Conservation (phyloP, 2,888 invertebrate genomes). For the Dynastes tityus region DNA sequence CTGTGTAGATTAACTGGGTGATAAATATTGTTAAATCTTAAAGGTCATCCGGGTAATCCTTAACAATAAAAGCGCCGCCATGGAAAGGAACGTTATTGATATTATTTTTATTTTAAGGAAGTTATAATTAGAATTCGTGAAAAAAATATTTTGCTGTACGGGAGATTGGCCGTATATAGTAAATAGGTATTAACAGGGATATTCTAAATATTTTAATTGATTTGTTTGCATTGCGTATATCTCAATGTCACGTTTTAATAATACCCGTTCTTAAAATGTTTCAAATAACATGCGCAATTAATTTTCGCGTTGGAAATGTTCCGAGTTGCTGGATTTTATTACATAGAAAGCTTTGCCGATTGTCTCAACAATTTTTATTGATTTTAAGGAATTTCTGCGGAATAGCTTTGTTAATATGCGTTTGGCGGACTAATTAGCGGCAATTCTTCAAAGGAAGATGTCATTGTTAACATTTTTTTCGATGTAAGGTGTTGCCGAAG, state of each 20-base stretch:
- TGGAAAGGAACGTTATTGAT: neutral
- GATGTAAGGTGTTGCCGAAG: no score
- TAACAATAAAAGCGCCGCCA: neutral
- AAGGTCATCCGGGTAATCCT: conserved; percentile 22
- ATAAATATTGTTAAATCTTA: conserved; percentile 32
- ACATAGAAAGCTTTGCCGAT: neutral
- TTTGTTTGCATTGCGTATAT: conserved; percentile 13
- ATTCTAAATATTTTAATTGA: conserved; percentile 30
- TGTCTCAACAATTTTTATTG: no score
- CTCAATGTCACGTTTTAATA: neutral
- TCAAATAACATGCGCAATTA: neutral
- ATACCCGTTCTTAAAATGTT: conserved; percentile 16
- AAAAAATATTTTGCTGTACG: conserved; percentile 9
- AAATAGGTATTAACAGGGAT: neutral
- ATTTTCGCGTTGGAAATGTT: neutral
- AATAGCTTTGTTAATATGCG: no score
- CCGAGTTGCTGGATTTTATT: neutral
- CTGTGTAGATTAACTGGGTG: conserved; percentile 18
- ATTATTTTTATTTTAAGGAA: conserved; percentile 13
- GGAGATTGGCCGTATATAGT: neutral
- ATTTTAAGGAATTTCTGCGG: no score
- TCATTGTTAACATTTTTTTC: no score
- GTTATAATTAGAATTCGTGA: conserved; percentile 26
- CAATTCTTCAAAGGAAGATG: no score
- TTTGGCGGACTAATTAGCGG: no score